Evolutionary conservation across 2,113 vertebrate genomes (phyloP), one percentile per base, ranked within the genome.

Genomic region (Paradisaea rubra): DNA sequence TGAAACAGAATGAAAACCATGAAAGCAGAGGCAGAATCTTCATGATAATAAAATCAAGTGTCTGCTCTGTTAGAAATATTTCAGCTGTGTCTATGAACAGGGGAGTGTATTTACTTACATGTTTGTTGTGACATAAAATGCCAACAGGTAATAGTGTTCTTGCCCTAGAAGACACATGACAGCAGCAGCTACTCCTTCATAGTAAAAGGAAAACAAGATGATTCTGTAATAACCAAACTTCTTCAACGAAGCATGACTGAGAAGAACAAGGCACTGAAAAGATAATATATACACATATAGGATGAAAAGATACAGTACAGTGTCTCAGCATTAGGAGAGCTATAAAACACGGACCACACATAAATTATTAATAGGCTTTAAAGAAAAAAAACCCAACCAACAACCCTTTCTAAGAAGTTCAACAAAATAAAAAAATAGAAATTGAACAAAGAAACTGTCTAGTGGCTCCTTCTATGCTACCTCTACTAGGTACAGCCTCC

Each of bases 161-260:
- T 97, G 96, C n/a, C 99, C 99, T 27, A 99, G 92, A 22, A 96
- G 15, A 28, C 99, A 92, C 98, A 99, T 99, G 65, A 96, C 6
- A 31, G 89, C 84, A 14, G 98, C 98, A 82, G 98, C 97, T 61
- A 93, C 85, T 73, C 96, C 98, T 97, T 99, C 98, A 39, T 98
- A 35, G 74, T 98, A 99, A 97, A 99, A 99, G 71, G 97, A 98
- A 87, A 97, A 95, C 72, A 99, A 97, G 96, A 99, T 98, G 82
- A 99, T 96, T 94, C 95, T 98, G 97, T 99, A 99, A 96, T 99
- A 99, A 81, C 99, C 99, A 42, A 98, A 76, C 71, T 92, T 96
- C 60, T 96, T 98, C 93, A 99, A 95, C 10, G 97, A 97, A 72
- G 96, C 86, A 65, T 98, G 98, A 94, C 97, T 97, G 94, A 98